These are phyloP conservation scores for Macrotrachela quadricornifera DNA, from an alignment of 1,140 invertebrate species.

Conservation along the genomic window DNA sequence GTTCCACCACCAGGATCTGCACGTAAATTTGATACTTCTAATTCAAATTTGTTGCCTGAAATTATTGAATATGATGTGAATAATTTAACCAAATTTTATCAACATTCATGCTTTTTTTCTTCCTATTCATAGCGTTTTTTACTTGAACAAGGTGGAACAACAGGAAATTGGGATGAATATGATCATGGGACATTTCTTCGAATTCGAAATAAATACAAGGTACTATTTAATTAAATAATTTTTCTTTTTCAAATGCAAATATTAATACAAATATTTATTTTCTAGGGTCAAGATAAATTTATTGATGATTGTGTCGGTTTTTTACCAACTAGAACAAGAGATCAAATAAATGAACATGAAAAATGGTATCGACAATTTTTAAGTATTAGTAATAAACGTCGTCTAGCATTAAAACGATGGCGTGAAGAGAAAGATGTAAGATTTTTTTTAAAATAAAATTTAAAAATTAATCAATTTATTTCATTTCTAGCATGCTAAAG, in stretches of 20 bases:
- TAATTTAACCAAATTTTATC: background rate
- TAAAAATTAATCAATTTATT: background rate
- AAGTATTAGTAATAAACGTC: slow-evolving; percentile 22
- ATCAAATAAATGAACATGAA: slow-evolving; percentile 22
- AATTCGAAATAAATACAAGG: slow-evolving; percentile 22
- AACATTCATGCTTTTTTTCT: too few species aligned
- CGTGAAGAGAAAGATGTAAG: slow-evolving; percentile 21
- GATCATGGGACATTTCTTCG: slow-evolving; percentile 28
- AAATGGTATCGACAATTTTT: slow-evolving; percentile 26
- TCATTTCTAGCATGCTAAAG: background rate
- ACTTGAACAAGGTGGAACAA: slow-evolving; percentile 20
- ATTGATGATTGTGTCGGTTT: slow-evolving; percentile 17
- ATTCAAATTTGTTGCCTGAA: slow-evolving; percentile 22
- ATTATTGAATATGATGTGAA: slow-evolving; percentile 25
- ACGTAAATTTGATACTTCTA: slow-evolving; percentile 13
- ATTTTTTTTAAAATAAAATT: background rate
- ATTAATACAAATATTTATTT: too few species aligned
- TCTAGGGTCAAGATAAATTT: slow-evolving; percentile 19
- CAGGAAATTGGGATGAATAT: slow-evolving; percentile 30
- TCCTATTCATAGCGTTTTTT: slow-evolving; percentile 23
- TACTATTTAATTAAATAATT: slow-evolving; percentile 8
- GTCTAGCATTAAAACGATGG: slow-evolving; percentile 26
- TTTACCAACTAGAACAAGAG: slow-evolving; percentile 20
- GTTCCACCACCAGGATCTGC: background rate
- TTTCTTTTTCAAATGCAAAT: too few species aligned